These are phyloP conservation scores for Dyspetes luteomarginatus DNA, from an alignment of 2,888 invertebrate species.

Conservation along the genomic window DNA sequence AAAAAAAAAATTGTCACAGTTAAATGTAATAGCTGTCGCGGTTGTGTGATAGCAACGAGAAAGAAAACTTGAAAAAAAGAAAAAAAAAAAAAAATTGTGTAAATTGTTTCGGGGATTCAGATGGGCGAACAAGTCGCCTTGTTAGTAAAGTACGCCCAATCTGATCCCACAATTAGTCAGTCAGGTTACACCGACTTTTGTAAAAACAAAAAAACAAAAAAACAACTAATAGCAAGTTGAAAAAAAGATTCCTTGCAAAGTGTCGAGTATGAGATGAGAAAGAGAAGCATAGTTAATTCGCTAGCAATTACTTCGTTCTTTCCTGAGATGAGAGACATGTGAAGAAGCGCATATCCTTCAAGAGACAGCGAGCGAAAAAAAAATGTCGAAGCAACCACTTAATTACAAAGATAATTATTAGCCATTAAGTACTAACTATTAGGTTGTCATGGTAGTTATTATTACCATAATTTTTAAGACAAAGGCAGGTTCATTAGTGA, in stretches of 20 bases:
- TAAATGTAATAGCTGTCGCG: slow-evolving; percentile 46
- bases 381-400: slow-evolving; percentile 69
- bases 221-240: slow-evolving; percentile 32
- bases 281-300: slow-evolving; percentile 49
- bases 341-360: slow-evolving; percentile 76
- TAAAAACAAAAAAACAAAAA: too few relatives aligned
- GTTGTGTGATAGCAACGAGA: slow-evolving; percentile 58
- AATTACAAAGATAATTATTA: slow-evolving; percentile 72
- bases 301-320: slow-evolving; percentile 66
- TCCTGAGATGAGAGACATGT: slow-evolving; percentile 62
- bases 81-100: slow-evolving; percentile 48
- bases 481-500: slow-evolving; percentile 64
- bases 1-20: slow-evolving; percentile 55
- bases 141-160: slow-evolving; percentile 60
- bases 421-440: slow-evolving; percentile 63
- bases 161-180: slow-evolving; percentile 57
- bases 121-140: slow-evolving; percentile 48
- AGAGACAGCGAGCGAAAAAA: slow-evolving; percentile 43
- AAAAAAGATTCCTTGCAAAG: slow-evolving; percentile 5
- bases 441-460: slow-evolving; percentile 60
- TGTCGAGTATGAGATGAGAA: slow-evolving; percentile 13
- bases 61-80: slow-evolving; percentile 31
- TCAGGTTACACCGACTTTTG: slow-evolving; percentile 58
- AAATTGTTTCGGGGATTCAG: slow-evolving; percentile 49
- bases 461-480: slow-evolving; percentile 64